Percentiles rank a stretch among this genome's conserved stretches.
These are phyloP conservation scores for Montifringilla adamsi DNA, from an alignment of 2,113 vertebrate species.

Conservation along the genomic window DNA sequence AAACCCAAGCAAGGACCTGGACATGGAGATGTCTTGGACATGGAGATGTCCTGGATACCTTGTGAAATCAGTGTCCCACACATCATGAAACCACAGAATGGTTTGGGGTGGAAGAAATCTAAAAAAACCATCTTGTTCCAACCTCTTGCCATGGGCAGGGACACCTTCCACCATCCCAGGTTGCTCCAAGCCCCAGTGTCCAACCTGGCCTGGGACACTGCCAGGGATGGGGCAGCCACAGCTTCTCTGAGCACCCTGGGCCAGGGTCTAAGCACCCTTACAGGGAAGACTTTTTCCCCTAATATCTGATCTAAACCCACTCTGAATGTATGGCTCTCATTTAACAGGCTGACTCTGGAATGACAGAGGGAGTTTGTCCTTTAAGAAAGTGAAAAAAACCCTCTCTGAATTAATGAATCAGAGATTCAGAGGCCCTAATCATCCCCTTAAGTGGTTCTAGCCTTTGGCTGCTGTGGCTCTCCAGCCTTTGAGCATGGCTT, in stretches of 20 bases:
- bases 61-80: not conserved
- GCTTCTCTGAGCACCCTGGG: not conserved
- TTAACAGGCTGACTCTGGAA: not conserved
- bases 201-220: accelerated
- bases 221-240: not conserved
- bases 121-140: not conserved
- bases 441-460: not conserved
- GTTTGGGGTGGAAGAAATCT: not conserved
- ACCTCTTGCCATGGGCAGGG: not conserved
- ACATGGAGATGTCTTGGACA: not conserved
- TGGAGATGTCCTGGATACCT: not conserved
- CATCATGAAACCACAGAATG: not conserved
- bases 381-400: not conserved
- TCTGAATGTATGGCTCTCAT: not conserved
- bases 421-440: not conserved
- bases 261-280: not conserved
- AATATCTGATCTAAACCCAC: not conserved
- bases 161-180: not conserved
- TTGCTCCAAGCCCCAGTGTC: not conserved
- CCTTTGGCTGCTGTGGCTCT: not conserved
- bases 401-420: not conserved
- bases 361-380: not conserved
- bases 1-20: not conserved
- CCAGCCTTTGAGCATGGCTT: not conserved
- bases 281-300: not conserved